These are phyloP conservation scores for Habroteleia sp. DNA, from an alignment of 2,888 invertebrate species.

Conservation along the genomic window DNA sequence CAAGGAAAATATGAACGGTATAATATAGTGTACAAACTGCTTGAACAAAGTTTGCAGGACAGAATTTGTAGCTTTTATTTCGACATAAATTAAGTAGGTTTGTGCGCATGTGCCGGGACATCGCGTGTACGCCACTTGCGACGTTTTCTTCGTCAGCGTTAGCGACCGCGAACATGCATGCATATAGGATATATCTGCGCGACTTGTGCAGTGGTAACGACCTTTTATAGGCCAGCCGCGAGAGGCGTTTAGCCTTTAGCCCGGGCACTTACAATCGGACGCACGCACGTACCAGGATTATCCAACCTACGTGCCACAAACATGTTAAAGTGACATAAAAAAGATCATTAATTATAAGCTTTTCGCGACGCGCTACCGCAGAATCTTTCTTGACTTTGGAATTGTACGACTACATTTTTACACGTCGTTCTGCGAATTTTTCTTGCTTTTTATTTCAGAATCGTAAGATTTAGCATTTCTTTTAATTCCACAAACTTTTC, in stretches of 20 bases:
- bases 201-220: slow-evolving; percentile 69
- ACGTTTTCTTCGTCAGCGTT: slow-evolving; percentile 51
- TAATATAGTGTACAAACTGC: slow-evolving; percentile 10
- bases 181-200: slow-evolving; percentile 43
- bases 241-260: slow-evolving; percentile 69
- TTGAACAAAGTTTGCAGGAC: slow-evolving; percentile 37
- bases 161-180: slow-evolving; percentile 34
- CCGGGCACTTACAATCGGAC: slow-evolving; percentile 50
- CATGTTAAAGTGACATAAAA: slow-evolving; percentile 31
- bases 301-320: slow-evolving; percentile 41
- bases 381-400: slow-evolving; percentile 6
- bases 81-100: slow-evolving; percentile 44
- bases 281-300: slow-evolving; percentile 54
- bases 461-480: too few relatives aligned
- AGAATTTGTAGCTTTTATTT: slow-evolving; percentile 50
- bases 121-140: slow-evolving; percentile 46
- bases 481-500: too few relatives aligned
- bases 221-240: slow-evolving; percentile 70
- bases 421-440: slow-evolving; percentile 5
- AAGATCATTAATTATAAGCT: slow-evolving; percentile 41
- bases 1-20: slow-evolving; percentile 23
- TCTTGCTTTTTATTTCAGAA: not conserved
- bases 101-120: slow-evolving; percentile 45
- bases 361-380: slow-evolving; percentile 30
- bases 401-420: slow-evolving; percentile 18